A percentile compares a stretch with the other conserved stretches of the same genome.
Conservation (phyloP, 2,888 invertebrate genomes). For the Rambutsinella grinnellia region DNA sequence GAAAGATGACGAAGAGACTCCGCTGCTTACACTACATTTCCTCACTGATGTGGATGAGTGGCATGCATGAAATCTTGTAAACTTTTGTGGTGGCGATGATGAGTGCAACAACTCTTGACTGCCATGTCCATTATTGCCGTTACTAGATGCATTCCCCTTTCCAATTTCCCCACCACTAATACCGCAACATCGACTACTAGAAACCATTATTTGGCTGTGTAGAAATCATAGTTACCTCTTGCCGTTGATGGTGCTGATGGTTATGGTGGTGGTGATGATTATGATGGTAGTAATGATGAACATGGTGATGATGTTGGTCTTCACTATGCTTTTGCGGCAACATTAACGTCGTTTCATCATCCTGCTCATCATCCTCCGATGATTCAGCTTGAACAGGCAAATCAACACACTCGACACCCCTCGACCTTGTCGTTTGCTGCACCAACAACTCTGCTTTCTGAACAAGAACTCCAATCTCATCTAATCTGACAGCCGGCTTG, state of each 20-base stretch:
- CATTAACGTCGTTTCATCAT: conserved; percentile 55
- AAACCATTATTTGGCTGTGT: conserved; percentile 10
- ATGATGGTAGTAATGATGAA: conserved; percentile 39
- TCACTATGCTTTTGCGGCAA: conserved; percentile 48
- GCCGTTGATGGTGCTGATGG: conserved; percentile 14
- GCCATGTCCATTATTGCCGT: conserved; percentile 39
- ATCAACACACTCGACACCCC: conserved; percentile 53
- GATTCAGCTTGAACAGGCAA: conserved; percentile 47
- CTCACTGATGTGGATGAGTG: conserved; percentile 35
- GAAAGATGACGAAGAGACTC: conserved; percentile 42
- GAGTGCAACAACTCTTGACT: conserved; percentile 47
- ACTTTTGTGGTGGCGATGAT: conserved; percentile 18
- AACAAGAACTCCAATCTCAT: conserved; percentile 65
- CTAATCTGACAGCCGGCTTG: conserved; percentile 48
- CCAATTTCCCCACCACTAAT: conserved; percentile 41
- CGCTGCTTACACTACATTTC: conserved; percentile 58
- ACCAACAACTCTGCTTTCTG: conserved; percentile 64
- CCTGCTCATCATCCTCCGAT: conserved; percentile 61
- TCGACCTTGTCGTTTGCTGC: conserved; percentile 59
- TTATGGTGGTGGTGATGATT: conserved; percentile 31
- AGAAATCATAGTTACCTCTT: conserved; percentile 31
- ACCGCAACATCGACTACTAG: conserved; percentile 21
- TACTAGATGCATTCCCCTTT: conserved; percentile 30
- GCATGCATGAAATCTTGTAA: conserved; percentile 21
- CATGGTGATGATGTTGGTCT: conserved; percentile 32